A percentile compares a stretch with the other conserved stretches of the same genome.
Conservation (phyloP, 2,888 invertebrate genomes). For the Drosophila hawaiiensis region DNA sequence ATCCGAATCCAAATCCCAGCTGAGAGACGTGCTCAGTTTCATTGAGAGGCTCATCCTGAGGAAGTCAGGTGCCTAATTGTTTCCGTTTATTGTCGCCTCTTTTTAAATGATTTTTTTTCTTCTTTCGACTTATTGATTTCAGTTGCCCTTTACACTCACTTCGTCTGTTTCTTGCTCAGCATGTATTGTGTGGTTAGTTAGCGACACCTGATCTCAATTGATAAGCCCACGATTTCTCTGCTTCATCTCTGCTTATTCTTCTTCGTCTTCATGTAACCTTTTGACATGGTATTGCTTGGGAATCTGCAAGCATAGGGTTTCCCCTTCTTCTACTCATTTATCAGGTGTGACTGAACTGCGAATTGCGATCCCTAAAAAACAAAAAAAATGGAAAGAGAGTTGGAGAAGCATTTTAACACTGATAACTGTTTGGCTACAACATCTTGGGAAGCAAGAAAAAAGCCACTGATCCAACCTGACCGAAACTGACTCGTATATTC, state of each 20-base stretch:
- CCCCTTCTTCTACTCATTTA: conserved; percentile 14
- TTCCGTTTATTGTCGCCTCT: conserved; percentile 75
- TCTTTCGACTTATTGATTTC: conserved; percentile 58
- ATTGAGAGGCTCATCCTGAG: conserved; percentile 78
- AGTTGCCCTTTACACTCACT: not conserved
- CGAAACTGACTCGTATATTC: not conserved
- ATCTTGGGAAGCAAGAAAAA: not conserved
- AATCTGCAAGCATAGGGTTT: conserved; percentile 57
- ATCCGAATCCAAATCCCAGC: conserved; percentile 3
- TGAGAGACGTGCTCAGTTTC: conserved; percentile 13
- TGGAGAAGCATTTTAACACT: conserved; percentile 1
- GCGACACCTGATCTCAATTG: conserved; percentile 77
- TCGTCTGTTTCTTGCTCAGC: not conserved
- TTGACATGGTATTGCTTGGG: conserved; percentile 38
- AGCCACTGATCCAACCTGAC: not conserved
- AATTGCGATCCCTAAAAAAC: not conserved
- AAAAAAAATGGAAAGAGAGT: not conserved
- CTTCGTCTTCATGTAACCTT: conserved; percentile 39
- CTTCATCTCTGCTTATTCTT: not conserved
- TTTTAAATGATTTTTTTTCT: conserved; percentile 15
- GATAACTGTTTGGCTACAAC: not conserved
- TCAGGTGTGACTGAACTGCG: conserved; percentile 12
- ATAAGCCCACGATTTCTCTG: conserved; percentile 53
- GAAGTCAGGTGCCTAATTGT: conserved; percentile 85
- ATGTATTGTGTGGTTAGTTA: conserved; percentile 65